Percentiles rank a stretch among this genome's conserved stretches.
These are phyloP conservation scores for Geotrypetes seraphini DNA, from an alignment of 2,797 vertebrate species.

Conservation along the genomic window DNA sequence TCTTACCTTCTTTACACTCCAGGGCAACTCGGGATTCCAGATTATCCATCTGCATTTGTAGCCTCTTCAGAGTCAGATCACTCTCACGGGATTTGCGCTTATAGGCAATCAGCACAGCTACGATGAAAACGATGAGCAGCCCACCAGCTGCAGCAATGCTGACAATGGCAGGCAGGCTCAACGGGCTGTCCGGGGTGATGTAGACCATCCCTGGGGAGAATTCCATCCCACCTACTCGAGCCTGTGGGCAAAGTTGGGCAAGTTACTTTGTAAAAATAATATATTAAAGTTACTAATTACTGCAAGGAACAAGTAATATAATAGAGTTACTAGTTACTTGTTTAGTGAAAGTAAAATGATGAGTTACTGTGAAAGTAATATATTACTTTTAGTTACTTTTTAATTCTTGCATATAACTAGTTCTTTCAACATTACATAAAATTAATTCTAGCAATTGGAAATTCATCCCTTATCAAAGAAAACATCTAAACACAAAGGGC, in stretches of 20 bases:
- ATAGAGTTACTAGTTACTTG: too few species aligned
- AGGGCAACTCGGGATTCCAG: slow-evolving; percentile 94
- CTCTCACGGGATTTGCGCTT: slow-evolving; percentile 95
- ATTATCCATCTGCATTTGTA: slow-evolving; percentile 99
- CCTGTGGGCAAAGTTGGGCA: slow-evolving; percentile 50
- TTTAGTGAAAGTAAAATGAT: too few species aligned
- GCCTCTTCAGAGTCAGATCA: slow-evolving; percentile 87
- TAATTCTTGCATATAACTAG: too few species aligned
- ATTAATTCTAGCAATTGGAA: too few species aligned
- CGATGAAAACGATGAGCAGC: slow-evolving; percentile 89
- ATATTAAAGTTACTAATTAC: too few species aligned
- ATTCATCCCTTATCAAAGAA: too few species aligned
- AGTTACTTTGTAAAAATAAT: too few species aligned
- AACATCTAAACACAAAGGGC: too few species aligned
- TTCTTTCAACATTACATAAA: too few species aligned
- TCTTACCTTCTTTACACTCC: slow-evolving; percentile 93
- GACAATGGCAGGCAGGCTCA: slow-evolving; percentile 88
- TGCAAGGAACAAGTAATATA: too few species aligned
- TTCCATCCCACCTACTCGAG: slow-evolving; percentile 88
- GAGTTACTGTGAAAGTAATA: too few species aligned
- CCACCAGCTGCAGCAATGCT: slow-evolving; percentile 88
- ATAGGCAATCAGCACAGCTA: slow-evolving; percentile 91
- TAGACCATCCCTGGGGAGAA: slow-evolving; percentile 93
- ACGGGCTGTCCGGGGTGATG: slow-evolving; percentile 90
- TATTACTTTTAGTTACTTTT: too few species aligned